Evolutionary conservation across 2,113 vertebrate species (phyloP), one percentile per base, ranked within the genome.

Genomic region (Romanogobio albipinnatus): DNA sequence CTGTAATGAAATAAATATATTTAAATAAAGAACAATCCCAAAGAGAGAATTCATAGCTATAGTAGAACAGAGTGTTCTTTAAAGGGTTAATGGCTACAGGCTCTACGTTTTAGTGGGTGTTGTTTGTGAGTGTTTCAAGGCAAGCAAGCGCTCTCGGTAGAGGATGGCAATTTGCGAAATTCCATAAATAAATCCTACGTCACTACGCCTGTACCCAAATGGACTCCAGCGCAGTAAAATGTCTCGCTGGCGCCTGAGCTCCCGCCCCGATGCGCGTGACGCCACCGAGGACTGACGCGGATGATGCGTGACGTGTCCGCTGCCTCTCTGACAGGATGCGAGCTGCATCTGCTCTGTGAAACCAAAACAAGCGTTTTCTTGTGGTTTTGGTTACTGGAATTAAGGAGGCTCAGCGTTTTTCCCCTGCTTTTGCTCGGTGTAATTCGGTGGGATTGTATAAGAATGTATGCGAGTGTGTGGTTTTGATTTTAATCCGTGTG

Each of bases 131-230:
- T 29, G 33, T 68, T 82, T 39, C 6, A 39, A 39, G 39, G 39
- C 71, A 80, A 83, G 81, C 71, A 78, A 45, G 74, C 64, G 83
- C 62, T 81, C 61, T 66, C 70, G 9, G 39, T 71, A 13, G 19
- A 71, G n/a, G 81, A 94, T 91, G 93, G 94, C 91, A 93, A 76
- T 92, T 89, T 91, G 90, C 86, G 89, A 89, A 86, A 79, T 89
- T 89, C 88, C 86, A 87, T 90, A 89, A 92, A 89, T 90, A 91
- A 89, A 83, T 43, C 89, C 91, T 89, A 93, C 94, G 94, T 95
- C 94, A 95, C 90, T 87, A 90, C 91, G 89, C 88, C 76, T 90
- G 90, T 84, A 89, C 89, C 84, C 89, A 91, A 89, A 89, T 89
- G 89, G 58, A 90, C 90, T 83, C 91, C 85, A 91, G 88, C 86